Conservation (phyloP, 2,888 invertebrate genomes). For the Drosophila kuntzei region DNA sequence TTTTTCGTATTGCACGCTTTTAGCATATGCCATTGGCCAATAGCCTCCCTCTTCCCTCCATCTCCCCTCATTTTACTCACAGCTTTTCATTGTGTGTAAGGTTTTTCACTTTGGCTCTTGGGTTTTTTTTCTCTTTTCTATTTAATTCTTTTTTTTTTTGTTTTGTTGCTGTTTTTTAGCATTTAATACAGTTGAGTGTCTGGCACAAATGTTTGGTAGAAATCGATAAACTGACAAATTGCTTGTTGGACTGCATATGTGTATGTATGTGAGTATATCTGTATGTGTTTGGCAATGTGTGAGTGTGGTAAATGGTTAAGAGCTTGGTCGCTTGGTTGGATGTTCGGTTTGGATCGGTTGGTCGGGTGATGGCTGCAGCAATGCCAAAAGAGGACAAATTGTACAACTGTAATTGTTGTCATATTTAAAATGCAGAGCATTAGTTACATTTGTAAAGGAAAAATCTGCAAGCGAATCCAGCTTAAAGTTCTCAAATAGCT, state of each 20-base stretch:
- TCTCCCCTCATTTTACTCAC: slow-evolving; percentile 37
- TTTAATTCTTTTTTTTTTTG: slow-evolving; percentile 16
- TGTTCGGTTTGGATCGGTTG: slow-evolving; percentile 26
- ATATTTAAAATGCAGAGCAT: slow-evolving; percentile 78
- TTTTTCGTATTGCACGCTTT: slow-evolving; percentile 81
- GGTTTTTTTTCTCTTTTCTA: slow-evolving; percentile 17
- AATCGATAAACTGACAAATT: slow-evolving; percentile 84
- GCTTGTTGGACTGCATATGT: slow-evolving; percentile 74
- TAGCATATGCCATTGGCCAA: slow-evolving; percentile 81
- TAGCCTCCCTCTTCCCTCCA: slow-evolving; percentile 26
- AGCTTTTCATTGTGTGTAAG: slow-evolving; percentile 82
- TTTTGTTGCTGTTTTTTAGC: slow-evolving; percentile 78
- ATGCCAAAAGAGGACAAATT: slow-evolving; percentile 78
- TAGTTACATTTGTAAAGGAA: slow-evolving; percentile 64
- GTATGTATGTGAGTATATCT: slow-evolving; percentile 31
- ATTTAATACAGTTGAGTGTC: slow-evolving; percentile 82
- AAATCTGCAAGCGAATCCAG: slow-evolving; percentile 9
- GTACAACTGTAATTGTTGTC: slow-evolving; percentile 81
- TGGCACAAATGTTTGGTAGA: slow-evolving; percentile 82
- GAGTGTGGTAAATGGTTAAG: slow-evolving; percentile 76
- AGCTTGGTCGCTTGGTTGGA: slow-evolving; percentile 66
- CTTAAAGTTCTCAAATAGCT: slow-evolving; percentile 32
- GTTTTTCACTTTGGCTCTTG: slow-evolving; percentile 77
- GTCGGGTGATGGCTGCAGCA: slow-evolving; percentile 53
- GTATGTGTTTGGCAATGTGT: slow-evolving; percentile 16